Base-by-base conservation (phyloP, 2,797 vertebrate genomes). In the Ceryle rudis region DNA sequence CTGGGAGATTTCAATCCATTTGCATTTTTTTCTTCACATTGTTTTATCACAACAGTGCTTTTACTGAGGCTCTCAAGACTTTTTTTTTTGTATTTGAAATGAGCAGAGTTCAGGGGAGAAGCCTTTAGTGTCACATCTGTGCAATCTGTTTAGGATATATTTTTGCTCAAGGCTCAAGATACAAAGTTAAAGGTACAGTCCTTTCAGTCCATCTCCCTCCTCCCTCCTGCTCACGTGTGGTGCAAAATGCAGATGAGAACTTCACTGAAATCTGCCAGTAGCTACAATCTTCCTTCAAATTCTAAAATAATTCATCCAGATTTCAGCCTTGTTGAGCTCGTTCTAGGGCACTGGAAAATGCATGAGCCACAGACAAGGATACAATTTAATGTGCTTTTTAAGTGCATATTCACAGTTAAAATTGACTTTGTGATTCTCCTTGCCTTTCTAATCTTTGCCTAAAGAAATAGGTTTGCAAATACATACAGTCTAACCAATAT, bases 371-470 rank as follows among this genome's bases (percentile, higher is more conserved):
- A 88, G 77, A 91, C 49, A 70, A 90, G 65, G 64, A 81, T 70
- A 25, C 42, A 82, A 66, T 90, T 94, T 86, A 85, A 78, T 49
- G 71, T 84, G 82, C 19, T 82, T 93, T 93, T 90, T 5, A 92
- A 92, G 78, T 87, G 86, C 85, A 93, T 74, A 89, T 89, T 95
- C 88, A 94, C 83, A 26, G 78, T 87, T 85, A 85, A 93, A 95
- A 93, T 9, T 94, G 88, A 90, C 90, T 95, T 94, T 94, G 88
- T 90, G 85, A 65, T 82, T 96, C 88, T 95, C 93, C 86, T 93
- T 87, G 86, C 88, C 57, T 94, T 90, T 87, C 83, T 88, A 89
- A 90, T 93, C 86, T 96, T 96, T 87, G 92, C 92, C 94, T 95
- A 61, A 89, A 97, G 93, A 95, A 95, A 95, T 67, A 88, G 62